A percentile compares a stretch with the other conserved stretches of the same genome.
Conservation (phyloP, 1,140 invertebrate species). For the Anastrepha ludens region DNA sequence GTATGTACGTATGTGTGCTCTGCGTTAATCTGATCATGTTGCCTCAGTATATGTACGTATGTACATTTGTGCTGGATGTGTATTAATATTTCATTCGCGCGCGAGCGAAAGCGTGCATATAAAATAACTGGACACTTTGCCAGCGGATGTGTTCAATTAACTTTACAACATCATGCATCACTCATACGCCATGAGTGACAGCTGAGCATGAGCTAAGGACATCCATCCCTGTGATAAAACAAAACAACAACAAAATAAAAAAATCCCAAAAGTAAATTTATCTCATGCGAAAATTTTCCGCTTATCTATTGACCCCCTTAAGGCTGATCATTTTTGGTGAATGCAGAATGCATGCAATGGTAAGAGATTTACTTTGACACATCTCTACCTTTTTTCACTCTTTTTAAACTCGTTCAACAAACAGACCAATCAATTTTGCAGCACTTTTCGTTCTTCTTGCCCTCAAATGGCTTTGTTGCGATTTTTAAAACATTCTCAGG, state of each 20-base stretch:
- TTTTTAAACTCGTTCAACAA: background rate
- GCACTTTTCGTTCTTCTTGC: background rate
- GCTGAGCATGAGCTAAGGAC: constrained; percentile 12
- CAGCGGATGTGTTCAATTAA: constrained; percentile 43
- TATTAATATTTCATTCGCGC: constrained; percentile 34
- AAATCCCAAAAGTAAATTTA: constrained; percentile 21
- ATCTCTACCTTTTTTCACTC: background rate
- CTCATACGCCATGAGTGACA: constrained; percentile 37
- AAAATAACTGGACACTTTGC: constrained; percentile 47
- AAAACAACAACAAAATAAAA: background rate
- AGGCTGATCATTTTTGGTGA: constrained; percentile 29
- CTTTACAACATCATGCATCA: constrained; percentile 43
- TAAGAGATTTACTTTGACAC: constrained; percentile 26
- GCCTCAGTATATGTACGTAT: background rate
- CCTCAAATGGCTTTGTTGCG: background rate
- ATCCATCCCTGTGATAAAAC: background rate
- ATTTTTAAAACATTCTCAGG: constrained; percentile 11
- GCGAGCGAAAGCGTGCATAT: background rate
- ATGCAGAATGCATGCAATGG: background rate
- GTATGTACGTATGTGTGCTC: no score
- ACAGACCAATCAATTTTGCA: constrained; percentile 34
- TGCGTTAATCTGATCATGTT: background rate
- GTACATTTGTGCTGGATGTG: background rate
- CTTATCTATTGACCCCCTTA: constrained; percentile 32
- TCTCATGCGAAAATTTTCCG: constrained; percentile 33